Evolutionary conservation across 2,888 invertebrate genomes (phyloP), one percentile per base, ranked within the genome.

Genomic region (Eristalinus sepulchralis): DNA sequence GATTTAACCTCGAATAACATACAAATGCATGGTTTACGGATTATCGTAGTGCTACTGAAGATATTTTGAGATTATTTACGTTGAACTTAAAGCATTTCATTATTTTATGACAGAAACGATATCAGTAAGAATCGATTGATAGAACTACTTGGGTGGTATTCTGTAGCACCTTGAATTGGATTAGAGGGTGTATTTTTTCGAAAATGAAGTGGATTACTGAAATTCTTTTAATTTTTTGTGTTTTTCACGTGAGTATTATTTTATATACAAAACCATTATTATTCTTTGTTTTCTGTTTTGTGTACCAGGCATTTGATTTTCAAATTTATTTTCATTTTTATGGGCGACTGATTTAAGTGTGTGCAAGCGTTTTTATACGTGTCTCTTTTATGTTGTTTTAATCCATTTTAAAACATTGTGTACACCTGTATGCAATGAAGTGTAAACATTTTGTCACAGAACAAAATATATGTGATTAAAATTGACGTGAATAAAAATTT

Each of bases 161-260:
- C 17, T 0, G 1, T 17, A 5, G 9, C 8, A 17, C n/a, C 13
- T 1, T 39, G 39, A 39, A n/a, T 39, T 39, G n/a, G 39, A 39
- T 2, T 6, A 6, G 39, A n/a, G 4, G 8, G 13, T n/a, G 6
- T 17, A 9, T 34, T 34, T 17, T 31, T 13, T 64, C 10, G 11
- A 33, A 22, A 36, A 81, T 81, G 81, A 70, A 82, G 64, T 77
- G 20, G 47, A 11, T 76, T 36, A 13, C 59, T 34, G 6, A 20
- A 20, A 13, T 71, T 20, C 24, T 17, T 2, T 22, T 67, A 11
- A 1, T 34, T 53, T 4, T 77, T 53, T 62, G 55, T 34, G 36
- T 3, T 55, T 36, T 53, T 9, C 17, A 62, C 60, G 77, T 77
- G 17, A 77, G 77, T 77, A 6, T 17, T 17, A 17, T 9, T 34